These are phyloP conservation scores for Oophaga sylvatica DNA, from an alignment of 2,797 vertebrate species.

Conservation along the genomic window DNA sequence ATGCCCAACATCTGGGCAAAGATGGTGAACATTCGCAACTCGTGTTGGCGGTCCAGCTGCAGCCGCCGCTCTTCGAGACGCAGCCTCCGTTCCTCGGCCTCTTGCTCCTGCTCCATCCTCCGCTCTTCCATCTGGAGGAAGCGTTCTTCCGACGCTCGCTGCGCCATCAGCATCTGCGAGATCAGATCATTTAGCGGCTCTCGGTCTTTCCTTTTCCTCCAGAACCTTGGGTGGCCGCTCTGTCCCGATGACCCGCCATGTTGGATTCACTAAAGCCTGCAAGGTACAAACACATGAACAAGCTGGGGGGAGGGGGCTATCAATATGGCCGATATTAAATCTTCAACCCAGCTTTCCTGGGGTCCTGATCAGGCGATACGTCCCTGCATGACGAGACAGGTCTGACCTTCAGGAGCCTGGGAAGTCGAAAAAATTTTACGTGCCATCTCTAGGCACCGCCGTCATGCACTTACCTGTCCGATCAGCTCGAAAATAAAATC, in stretches of 20 bases:
- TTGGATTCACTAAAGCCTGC: conserved; percentile 82
- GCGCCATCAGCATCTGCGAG: conserved; percentile 71
- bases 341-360: neutral
- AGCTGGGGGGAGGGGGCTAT: neutral
- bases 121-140: conserved; percentile 81
- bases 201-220: conserved; percentile 74
- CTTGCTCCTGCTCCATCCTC: conserved; percentile 77
- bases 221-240: conserved; percentile 76
- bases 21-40: conserved; percentile 82
- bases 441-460: neutral
- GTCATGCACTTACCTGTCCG: neutral
- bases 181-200: conserved; percentile 74
- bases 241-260: conserved; percentile 71
- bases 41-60: conserved; percentile 81
- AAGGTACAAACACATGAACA: neutral
- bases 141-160: conserved; percentile 73
- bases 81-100: conserved; percentile 80
- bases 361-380: neutral
- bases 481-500: neutral
- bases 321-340: neutral
- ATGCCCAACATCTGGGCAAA: conserved; percentile 80
- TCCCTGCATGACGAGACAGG: neutral
- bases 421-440: no score
- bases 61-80: conserved; percentile 80
- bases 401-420: neutral